These are phyloP conservation scores for Tricholauxania praeusta DNA, from an alignment of 2,888 invertebrate genomes.

Conservation along the genomic window DNA sequence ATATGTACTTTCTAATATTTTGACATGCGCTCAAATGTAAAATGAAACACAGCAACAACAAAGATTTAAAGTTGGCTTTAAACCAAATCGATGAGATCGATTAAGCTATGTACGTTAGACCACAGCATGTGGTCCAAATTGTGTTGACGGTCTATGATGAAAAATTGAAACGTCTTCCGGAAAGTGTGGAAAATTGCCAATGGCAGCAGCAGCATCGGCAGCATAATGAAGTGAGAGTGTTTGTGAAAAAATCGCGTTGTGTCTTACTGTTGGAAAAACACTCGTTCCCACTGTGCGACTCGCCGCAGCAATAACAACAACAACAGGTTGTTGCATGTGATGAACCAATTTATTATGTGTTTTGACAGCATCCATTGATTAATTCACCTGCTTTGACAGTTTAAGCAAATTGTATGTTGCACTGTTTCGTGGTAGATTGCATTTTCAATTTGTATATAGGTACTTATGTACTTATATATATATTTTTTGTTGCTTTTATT, in stretches of 20 bases:
- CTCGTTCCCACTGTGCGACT: too few relatives aligned
- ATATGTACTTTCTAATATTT: constrained; percentile 47
- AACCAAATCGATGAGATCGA: constrained; percentile 41
- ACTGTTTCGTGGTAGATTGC: neutral
- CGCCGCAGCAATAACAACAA: too few relatives aligned
- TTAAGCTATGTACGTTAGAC: constrained; percentile 31
- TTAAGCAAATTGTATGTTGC: constrained; percentile 18
- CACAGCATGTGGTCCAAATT: constrained; percentile 51
- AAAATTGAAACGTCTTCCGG: constrained; percentile 46
- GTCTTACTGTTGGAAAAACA: too few relatives aligned
- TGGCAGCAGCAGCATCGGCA: neutral
- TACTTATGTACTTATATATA: too few relatives aligned
- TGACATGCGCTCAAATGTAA: constrained; percentile 37
- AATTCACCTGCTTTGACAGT: constrained; percentile 13
- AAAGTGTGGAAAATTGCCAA: constrained; percentile 39
- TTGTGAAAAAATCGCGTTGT: too few relatives aligned
- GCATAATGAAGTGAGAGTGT: too few relatives aligned
- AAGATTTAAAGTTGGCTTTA: constrained; percentile 15
- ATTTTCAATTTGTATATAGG: neutral
- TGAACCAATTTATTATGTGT: constrained; percentile 34
- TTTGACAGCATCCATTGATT: constrained; percentile 22
- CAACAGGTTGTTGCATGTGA: constrained; percentile 23
- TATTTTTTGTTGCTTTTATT: neutral
- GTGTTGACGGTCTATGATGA: constrained; percentile 49
- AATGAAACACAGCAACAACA: constrained; percentile 12